Base-by-base conservation (phyloP, 2,888 invertebrate genomes). In the Prenolepis imparis region DNA sequence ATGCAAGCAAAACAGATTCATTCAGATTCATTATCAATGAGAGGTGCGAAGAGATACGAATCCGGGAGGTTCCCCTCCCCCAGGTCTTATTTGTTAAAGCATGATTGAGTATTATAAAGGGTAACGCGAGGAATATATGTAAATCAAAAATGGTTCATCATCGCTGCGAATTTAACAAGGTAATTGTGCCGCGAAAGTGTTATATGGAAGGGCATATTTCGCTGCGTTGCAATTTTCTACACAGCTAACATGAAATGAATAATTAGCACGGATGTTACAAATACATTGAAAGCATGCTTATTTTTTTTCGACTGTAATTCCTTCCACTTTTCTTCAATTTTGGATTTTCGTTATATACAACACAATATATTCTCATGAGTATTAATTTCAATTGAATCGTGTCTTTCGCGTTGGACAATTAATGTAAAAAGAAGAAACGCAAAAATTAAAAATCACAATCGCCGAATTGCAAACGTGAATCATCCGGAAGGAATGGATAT, bases 51-150 rank as follows among this genome's bases (percentile, higher is more conserved):
- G 63, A 64, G 78, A 91, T 92, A 87, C 82, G 89, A 91, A 89
- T 89, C 83, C 84, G 87, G 70, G 52, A 88, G 39, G 90, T 89
- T 92, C 93, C 93, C 93, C 93, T 52, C 93, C 93, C 93, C 92
- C 86, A 93, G 88, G 89, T 90, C 88, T 86, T 89, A 89, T 90
- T 91, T 90, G 92, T 92, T 93, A 92, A 89, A 85, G 86, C 90
- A 86, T 92, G 93, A 94, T 94, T 93, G 92, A 86, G 90, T 87
- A 87, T 87, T 87, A 88, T 84, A 91, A 92, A 92, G 91, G 92
- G 87, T 89, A 74, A n/a, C 73, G 78, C 59, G 86, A 84, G 75
- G 77, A 89, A 84, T 61, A 78, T 83, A 89, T 87, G n/a, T n/a
- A n/a, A n/a, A 28, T 28, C 68, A 70, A 84, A 84, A 86, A 84